phyloP scores from a whole-genome alignment of 2,113 vertebrate species.

The Corvus moneduloides region DNA sequence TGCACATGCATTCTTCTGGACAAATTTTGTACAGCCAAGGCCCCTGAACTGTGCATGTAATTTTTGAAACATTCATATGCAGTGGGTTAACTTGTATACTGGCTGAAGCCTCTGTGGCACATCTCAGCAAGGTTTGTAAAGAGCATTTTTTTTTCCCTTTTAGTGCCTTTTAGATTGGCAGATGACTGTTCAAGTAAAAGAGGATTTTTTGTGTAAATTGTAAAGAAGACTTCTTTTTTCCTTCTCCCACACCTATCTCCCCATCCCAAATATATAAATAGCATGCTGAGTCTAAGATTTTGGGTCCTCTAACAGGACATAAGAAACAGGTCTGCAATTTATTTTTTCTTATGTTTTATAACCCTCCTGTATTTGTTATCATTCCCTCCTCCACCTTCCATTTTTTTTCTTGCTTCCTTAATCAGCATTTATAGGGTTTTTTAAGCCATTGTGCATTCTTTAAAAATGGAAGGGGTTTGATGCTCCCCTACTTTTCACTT shows the following conservation, averaged over 20 bases:
- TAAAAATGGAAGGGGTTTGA: neutral
- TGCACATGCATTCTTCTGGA: neutral
- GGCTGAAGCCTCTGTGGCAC: neutral
- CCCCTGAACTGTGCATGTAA: neutral
- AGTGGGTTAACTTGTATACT: neutral
- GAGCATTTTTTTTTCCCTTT: neutral
- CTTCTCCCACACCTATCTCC: neutral
- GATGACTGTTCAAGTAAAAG: neutral
- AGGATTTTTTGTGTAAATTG: neutral
- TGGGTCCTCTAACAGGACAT: neutral
- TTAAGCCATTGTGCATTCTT: neutral
- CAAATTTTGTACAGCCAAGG: neutral
- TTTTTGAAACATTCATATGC: neutral
- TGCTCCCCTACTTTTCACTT: neutral
- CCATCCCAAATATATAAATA: neutral
- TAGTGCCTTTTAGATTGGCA: neutral
- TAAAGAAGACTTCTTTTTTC: neutral
- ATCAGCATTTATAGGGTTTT: neutral
- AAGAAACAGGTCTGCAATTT: neutral
- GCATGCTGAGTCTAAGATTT: neutral
- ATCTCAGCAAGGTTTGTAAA: neutral
- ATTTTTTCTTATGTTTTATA: neutral
- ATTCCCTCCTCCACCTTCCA: fast-evolving
- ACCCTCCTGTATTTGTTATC: neutral
- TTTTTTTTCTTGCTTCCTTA: neutral